These are phyloP conservation scores for Myotis myotis DNA, from an alignment of 2,797 vertebrate species.

Conservation along the genomic window DNA sequence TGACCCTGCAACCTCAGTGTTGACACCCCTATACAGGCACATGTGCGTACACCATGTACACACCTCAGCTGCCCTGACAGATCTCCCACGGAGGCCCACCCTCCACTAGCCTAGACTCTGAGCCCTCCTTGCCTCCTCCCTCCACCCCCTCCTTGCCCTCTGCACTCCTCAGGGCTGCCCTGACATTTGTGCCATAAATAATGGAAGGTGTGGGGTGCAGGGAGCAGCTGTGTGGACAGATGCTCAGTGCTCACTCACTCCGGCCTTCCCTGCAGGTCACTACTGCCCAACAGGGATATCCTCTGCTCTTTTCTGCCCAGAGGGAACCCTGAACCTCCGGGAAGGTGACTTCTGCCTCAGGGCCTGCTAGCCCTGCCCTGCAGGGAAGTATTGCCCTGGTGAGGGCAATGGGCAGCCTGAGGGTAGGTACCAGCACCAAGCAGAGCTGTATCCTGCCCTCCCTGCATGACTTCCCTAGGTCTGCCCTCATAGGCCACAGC, in stretches of 20 bases:
- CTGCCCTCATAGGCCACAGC: background rate
- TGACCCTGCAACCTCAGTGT: background rate
- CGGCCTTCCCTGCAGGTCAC: slow-evolving; percentile 83
- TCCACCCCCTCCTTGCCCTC: background rate
- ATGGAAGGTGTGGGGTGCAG: background rate
- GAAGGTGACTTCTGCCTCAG: slow-evolving; percentile 84
- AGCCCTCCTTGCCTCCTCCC: background rate
- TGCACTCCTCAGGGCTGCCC: background rate
- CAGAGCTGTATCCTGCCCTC: background rate
- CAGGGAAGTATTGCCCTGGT: slow-evolving; percentile 89
- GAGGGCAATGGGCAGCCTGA: slow-evolving; percentile 88
- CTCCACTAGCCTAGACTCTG: background rate
- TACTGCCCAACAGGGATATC: slow-evolving; percentile 88
- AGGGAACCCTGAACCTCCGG: slow-evolving; percentile 87
- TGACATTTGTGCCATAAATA: background rate
- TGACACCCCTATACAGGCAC: no score
- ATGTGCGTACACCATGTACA: background rate
- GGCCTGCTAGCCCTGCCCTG: slow-evolving; percentile 89
- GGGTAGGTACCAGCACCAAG: slow-evolving; percentile 81
- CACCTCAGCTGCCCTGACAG: background rate
- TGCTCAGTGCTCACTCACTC: background rate
- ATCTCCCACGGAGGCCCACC: background rate
- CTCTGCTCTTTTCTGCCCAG: slow-evolving; percentile 87
- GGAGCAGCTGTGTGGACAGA: background rate
- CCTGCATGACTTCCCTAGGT: background rate